A percentile compares a stretch with the other conserved stretches of the same genome.
These are phyloP conservation scores for Eupithecia exiguata DNA, from an alignment of 2,888 invertebrate genomes.

Conservation along the genomic window DNA sequence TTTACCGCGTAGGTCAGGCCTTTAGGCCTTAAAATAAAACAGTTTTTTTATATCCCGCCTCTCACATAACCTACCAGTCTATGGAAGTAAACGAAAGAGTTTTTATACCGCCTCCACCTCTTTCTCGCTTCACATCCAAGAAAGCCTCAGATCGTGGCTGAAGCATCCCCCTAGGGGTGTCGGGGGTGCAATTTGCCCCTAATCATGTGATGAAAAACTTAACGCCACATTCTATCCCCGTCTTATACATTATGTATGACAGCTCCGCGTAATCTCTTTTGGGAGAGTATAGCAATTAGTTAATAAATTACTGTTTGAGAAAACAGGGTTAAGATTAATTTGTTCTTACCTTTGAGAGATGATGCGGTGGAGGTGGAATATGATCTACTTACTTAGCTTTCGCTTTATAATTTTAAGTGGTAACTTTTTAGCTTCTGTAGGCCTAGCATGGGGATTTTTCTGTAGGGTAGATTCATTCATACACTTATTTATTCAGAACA, in stretches of 20 bases:
- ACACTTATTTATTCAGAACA: too few species aligned
- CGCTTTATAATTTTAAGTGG: background rate
- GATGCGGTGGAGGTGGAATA: slow-evolving; percentile 14
- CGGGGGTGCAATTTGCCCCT: slow-evolving; percentile 69
- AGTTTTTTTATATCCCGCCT: too few species aligned
- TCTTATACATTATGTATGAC: slow-evolving; percentile 43
- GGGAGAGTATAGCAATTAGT: slow-evolving; percentile 50
- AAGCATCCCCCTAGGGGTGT: slow-evolving; percentile 51
- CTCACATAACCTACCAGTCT: background rate
- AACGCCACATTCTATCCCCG: slow-evolving; percentile 53
- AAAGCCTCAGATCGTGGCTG: slow-evolving; percentile 65
- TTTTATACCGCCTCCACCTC: slow-evolving; percentile 48
- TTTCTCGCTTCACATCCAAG: slow-evolving; percentile 48
- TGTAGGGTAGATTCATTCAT: too few species aligned
- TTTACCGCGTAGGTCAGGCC: too few species aligned
- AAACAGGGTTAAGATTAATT: slow-evolving; percentile 44
- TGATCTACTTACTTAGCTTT: background rate
- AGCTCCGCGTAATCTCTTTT: slow-evolving; percentile 50
- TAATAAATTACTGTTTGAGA: slow-evolving; percentile 37
- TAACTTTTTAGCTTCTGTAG: background rate
- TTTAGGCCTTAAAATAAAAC: too few species aligned
- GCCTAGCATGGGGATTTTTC: too few species aligned
- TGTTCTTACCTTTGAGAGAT: slow-evolving; percentile 35
- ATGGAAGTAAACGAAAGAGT: background rate
- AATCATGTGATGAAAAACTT: slow-evolving; percentile 82